These are phyloP conservation scores for Sinocyclocheilus rhinocerous DNA, from an alignment of 2,113 vertebrate species.

Conservation along the genomic window DNA sequence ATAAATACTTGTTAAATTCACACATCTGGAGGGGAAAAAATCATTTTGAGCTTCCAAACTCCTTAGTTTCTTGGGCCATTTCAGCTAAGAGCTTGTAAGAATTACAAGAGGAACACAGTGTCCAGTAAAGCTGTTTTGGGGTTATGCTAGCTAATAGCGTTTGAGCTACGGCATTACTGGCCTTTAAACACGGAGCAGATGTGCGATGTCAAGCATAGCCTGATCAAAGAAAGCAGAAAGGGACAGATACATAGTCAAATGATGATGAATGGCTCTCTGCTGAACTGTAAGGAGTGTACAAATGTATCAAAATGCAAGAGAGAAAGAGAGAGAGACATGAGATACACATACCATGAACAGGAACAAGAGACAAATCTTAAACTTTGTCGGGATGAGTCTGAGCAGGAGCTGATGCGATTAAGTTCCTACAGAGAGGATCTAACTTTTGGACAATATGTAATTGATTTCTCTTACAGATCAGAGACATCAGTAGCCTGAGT, in stretches of 20 bases:
- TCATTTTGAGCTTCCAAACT: slow-evolving; percentile 47
- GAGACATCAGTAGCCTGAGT: slow-evolving; percentile 71
- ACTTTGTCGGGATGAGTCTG: slow-evolving; percentile 81
- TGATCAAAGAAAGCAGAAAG: slow-evolving; percentile 95
- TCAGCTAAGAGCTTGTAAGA: slow-evolving; percentile 67
- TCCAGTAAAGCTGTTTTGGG: slow-evolving; percentile 79
- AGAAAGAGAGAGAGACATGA: slow-evolving; percentile 11
- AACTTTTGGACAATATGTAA: slow-evolving; percentile 70
- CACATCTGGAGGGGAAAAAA: neutral
- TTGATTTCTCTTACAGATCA: slow-evolving; percentile 76
- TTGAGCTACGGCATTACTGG: slow-evolving; percentile 92
- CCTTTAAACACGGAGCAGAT: slow-evolving; percentile 99
- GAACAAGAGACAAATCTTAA: slow-evolving; percentile 84
- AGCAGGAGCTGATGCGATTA: slow-evolving; percentile 73
- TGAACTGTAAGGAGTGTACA: slow-evolving; percentile 90
- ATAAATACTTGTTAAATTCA: neutral
- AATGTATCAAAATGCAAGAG: slow-evolving; percentile 86
- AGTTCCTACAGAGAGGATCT: slow-evolving; percentile 65
- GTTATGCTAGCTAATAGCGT: slow-evolving; percentile 88
- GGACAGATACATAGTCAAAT: slow-evolving; percentile 96
- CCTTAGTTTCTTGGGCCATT: slow-evolving; percentile 60
- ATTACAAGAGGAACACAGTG: slow-evolving; percentile 73
- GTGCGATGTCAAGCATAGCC: slow-evolving; percentile 96
- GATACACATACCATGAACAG: slow-evolving; percentile 64
- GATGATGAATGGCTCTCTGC: slow-evolving; percentile 97